Evolutionary conservation across 2,888 invertebrate species (phyloP).

Genomic region (Thymelicus lineola): DNA sequence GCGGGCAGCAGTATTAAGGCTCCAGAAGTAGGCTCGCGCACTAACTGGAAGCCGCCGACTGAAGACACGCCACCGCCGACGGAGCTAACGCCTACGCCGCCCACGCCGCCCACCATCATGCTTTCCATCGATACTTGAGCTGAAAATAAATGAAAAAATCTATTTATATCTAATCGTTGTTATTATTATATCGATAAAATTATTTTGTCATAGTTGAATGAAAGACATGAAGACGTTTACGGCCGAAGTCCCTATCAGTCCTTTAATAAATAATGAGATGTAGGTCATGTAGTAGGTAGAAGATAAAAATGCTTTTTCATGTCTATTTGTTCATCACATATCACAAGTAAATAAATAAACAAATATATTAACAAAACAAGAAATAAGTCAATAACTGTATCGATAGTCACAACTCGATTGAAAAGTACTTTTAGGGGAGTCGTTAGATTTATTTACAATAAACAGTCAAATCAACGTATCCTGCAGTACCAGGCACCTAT

Average conservation of each 20-base stretch:
- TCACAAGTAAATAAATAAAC: no score
- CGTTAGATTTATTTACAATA: neutral
- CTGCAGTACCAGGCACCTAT: slow-evolving; percentile 22
- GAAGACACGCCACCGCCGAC: slow-evolving; percentile 84
- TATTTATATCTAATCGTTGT: neutral
- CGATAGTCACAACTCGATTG: no score
- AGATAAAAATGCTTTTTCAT: no score
- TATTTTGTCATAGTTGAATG: no score
- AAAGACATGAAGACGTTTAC: no score
- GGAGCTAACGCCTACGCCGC: slow-evolving; percentile 89
- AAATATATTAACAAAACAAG: no score
- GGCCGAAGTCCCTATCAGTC: no score
- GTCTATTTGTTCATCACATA: no score
- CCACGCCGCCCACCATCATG: slow-evolving; percentile 88
- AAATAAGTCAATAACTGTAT: no score
- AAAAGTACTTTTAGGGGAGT: neutral
- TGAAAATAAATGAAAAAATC: slow-evolving; percentile 62
- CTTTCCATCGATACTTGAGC: slow-evolving; percentile 90
- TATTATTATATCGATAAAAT: no score
- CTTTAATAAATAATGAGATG: no score
- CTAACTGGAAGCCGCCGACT: slow-evolving; percentile 93
- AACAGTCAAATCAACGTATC: slow-evolving; percentile 5
- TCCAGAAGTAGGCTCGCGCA: slow-evolving; percentile 93
- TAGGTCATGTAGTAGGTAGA: no score
- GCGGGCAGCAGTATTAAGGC: slow-evolving; percentile 92